Evolutionary conservation across 2,113 vertebrate genomes (phyloP).

Genomic region (Capreolus pygargus): DNA sequence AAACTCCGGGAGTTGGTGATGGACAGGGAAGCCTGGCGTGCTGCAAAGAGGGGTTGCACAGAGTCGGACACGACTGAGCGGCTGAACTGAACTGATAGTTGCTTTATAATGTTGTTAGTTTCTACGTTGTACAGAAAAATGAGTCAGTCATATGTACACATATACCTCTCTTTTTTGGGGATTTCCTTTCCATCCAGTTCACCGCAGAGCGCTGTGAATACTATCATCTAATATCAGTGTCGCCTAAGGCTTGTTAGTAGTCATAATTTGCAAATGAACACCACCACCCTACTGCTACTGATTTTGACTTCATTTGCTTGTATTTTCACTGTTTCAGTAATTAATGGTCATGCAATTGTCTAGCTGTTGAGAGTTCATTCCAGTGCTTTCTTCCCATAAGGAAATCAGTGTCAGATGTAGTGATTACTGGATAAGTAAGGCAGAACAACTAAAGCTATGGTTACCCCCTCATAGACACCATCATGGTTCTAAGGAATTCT

Average conservation of each 20-base stretch:
- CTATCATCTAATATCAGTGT: neutral
- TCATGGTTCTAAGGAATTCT: neutral
- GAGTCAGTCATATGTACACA: neutral
- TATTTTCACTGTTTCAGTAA: neutral
- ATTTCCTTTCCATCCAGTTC: neutral
- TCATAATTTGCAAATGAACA: neutral
- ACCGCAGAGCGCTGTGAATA: neutral
- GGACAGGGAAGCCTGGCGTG: no score
- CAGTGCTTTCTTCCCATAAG: neutral
- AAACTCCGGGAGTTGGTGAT: no score
- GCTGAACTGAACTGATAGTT: neutral
- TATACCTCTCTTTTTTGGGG: neutral
- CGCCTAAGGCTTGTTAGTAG: neutral
- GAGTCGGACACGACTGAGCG: no score
- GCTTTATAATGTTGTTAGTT: neutral
- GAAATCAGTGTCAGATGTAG: neutral
- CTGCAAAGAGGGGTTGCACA: no score
- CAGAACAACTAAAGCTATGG: neutral
- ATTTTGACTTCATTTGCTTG: constrained; percentile 8
- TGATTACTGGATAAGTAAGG: neutral
- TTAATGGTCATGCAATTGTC: neutral
- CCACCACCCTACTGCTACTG: neutral
- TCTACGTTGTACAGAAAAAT: neutral
- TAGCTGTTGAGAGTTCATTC: neutral
- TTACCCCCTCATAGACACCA: neutral